Percentiles rank a stretch among this genome's conserved stretches.
These are phyloP conservation scores for Trichacis sp. DNA, from an alignment of 2,888 invertebrate species.

Conservation along the genomic window DNA sequence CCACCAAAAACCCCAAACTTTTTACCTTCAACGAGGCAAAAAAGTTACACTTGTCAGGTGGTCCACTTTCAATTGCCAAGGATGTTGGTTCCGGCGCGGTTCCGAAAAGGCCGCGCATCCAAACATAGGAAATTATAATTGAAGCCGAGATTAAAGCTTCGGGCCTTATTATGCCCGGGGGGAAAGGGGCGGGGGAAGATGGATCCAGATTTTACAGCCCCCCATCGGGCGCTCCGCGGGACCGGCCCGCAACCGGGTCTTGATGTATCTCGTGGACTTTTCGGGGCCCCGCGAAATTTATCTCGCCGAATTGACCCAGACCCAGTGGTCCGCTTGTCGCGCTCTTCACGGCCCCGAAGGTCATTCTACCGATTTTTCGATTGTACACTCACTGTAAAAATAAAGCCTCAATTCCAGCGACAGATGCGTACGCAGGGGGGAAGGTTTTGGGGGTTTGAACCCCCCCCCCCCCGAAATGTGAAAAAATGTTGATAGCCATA, in stretches of 20 bases:
- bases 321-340: conserved; percentile 47
- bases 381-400: too few species aligned
- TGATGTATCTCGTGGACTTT: conserved; percentile 60
- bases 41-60: too few species aligned
- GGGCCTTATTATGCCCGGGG: conserved; percentile 60
- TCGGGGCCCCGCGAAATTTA: conserved; percentile 54
- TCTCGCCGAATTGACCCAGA: conserved; percentile 50
- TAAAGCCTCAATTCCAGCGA: too few species aligned
- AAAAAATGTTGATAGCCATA: too few species aligned
- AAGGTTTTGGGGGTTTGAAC: too few species aligned
- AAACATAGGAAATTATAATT: conserved; percentile 59
- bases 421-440: too few species aligned
- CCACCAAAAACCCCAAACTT: too few species aligned
- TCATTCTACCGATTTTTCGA: too few species aligned
- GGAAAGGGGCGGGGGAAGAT: conserved; percentile 48
- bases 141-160: conserved; percentile 62
- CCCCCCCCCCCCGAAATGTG: too few species aligned
- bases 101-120: conserved; percentile 37
- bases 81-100: conserved; percentile 34
- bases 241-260: conserved; percentile 66
- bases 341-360: conserved; percentile 46
- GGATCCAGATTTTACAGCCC: conserved; percentile 65
- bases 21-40: too few species aligned
- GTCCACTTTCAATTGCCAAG: conserved; percentile 52
- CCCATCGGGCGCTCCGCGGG: conserved; percentile 47